Base-by-base conservation (phyloP, 2,888 invertebrate species). In the Morpho helenor region DNA sequence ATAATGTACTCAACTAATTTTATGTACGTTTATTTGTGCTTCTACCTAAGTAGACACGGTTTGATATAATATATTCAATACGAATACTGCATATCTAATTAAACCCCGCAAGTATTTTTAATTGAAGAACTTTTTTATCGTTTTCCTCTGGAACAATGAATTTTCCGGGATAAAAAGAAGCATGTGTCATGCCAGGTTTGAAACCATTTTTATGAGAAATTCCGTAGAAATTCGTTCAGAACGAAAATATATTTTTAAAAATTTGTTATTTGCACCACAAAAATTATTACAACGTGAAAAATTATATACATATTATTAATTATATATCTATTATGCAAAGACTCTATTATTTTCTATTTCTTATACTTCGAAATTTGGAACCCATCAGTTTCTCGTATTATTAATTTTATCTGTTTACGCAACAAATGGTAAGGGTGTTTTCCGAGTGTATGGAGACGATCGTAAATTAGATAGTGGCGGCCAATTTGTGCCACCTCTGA, bases 401-500 rank as follows among this genome's bases (percentile, higher is more conserved):
- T 3, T 47, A 10, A 22, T 44, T 52, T 31, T 43, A 40, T 31
- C 8, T 7, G 7, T 2, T 23, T 8, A 46, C 3, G 31, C 1
- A 48, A 53, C 52, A 56, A 60, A 10, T 64, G 41, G 53, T 64
- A 61, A 43, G 42, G 52, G 31, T 39, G 16, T 39, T 16, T 42
- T 10, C 39, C 31, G 31, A 50, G 57, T 50, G 53, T 53, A 48
- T 16, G 56, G 45, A 63, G 62, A 57, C 59, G 62, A 50, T 65
- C 64, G 66, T 73, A 73, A 70, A 71, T 73, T 66, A 68, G 64
- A 52, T 63, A 63, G 64, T 61, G 64, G 67, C 65, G 64, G 61
- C 66, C 69, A 71, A 70, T 72, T 68, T 69, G 66, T 65, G 68
- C 66, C 68, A 68, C 68, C 68, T 67, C 66, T 72, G 72, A 74